Conservation (phyloP, 2,888 invertebrate genomes). For the Cheilosia variabilis region DNA sequence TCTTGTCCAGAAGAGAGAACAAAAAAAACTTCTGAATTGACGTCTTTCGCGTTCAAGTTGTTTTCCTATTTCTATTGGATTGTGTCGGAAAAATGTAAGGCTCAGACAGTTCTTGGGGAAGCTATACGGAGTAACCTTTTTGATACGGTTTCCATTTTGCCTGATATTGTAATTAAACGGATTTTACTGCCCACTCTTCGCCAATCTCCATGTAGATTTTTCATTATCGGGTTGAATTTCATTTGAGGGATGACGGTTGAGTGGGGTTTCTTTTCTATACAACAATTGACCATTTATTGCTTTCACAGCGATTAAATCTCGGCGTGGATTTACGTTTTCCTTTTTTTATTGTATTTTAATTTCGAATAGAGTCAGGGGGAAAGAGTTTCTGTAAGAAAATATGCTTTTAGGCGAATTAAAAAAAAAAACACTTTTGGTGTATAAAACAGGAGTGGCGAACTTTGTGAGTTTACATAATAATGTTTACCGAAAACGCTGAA, state of each 20-base stretch:
- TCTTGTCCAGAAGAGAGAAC: slow-evolving; percentile 25
- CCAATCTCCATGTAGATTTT: slow-evolving; percentile 16
- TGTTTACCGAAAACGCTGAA: too few relatives aligned
- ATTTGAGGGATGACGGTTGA: background rate
- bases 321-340: slow-evolving; percentile 16
- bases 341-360: slow-evolving; percentile 13
- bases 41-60: slow-evolving; percentile 37
- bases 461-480: too few relatives aligned
- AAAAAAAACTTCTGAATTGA: slow-evolving; percentile 46
- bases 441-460: too few relatives aligned
- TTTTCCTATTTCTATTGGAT: slow-evolving; percentile 17
- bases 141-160: slow-evolving; percentile 41
- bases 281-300: slow-evolving; percentile 56
- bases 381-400: background rate
- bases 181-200: background rate
- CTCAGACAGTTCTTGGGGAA: background rate
- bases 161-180: slow-evolving; percentile 55
- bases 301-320: slow-evolving; percentile 48
- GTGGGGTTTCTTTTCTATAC: background rate
- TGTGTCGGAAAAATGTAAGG: slow-evolving; percentile 33
- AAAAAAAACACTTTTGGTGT: too few relatives aligned
- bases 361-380: slow-evolving; percentile 9
- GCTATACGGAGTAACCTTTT: slow-evolving; percentile 23
- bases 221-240: slow-evolving; percentile 49
- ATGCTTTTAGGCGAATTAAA: slow-evolving; percentile 32